phyloP scores from a whole-genome alignment of 1,140 invertebrate species.

The Epicauta chinensis region DNA sequence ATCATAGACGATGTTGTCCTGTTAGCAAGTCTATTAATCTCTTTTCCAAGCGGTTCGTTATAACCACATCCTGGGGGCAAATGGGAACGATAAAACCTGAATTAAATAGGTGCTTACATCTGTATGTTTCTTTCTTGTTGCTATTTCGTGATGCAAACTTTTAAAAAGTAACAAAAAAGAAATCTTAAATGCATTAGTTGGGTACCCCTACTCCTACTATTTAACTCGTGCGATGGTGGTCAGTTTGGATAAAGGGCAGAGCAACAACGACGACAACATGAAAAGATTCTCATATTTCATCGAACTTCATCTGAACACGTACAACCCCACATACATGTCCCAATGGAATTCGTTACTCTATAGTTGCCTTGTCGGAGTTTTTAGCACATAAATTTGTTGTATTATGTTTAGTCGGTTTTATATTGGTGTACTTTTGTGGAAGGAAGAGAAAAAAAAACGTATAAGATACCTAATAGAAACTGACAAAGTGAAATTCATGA shows the following conservation, averaged over 20 bases:
- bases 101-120: neutral
- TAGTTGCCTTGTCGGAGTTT: slow-evolving; percentile 6
- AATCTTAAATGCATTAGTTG: too few species aligned
- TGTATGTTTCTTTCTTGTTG: too few species aligned
- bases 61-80: neutral
- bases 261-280: slow-evolving; percentile 5
- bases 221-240: too few species aligned
- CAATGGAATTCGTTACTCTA: slow-evolving; percentile 13
- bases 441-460: slow-evolving; percentile 5
- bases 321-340: neutral
- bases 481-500: slow-evolving; percentile 17
- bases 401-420: slow-evolving; percentile 1
- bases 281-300: slow-evolving; percentile 18
- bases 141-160: too few species aligned
- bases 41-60: too few species aligned
- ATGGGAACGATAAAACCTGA: neutral
- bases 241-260: too few species aligned
- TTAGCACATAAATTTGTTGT: slow-evolving; percentile 12
- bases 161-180: too few species aligned
- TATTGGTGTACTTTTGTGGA: slow-evolving; percentile 8
- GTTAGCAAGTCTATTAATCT: too few species aligned
- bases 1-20: too few species aligned
- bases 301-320: slow-evolving; percentile 5
- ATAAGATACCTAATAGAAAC: slow-evolving; percentile 15
- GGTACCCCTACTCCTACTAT: too few species aligned